A percentile compares a stretch with the other conserved stretches of the same genome.
phyloP scores from a whole-genome alignment of 2,113 vertebrate species.

The Coregonus clupeaformis region DNA sequence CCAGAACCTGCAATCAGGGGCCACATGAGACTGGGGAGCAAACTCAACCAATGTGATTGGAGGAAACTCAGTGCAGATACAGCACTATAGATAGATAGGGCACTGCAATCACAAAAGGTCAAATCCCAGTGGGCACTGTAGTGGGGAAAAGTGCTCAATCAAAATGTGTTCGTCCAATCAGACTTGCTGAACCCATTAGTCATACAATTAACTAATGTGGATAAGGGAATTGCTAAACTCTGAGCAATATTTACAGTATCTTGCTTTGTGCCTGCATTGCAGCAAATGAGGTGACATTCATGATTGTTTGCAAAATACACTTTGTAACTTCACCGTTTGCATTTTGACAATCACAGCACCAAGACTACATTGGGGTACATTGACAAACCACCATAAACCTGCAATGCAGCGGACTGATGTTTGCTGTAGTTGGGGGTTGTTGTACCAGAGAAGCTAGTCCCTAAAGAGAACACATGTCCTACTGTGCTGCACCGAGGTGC shows the following conservation, averaged over 20 bases:
- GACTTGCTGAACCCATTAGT: constrained; percentile 43
- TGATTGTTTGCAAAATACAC: not conserved
- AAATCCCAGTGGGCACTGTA: constrained; percentile 10
- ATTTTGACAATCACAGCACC: too few relatives aligned
- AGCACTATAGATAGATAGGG: not conserved
- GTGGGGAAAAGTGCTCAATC: constrained; percentile 22
- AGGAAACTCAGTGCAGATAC: not conserved
- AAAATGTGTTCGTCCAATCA: constrained; percentile 16
- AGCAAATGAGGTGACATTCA: not conserved
- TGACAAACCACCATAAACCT: not conserved
- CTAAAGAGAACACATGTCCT: too few relatives aligned
- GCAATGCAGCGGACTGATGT: not conserved
- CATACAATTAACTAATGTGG: constrained; percentile 31
- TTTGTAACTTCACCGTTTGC: too few relatives aligned
- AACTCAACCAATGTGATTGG: not conserved
- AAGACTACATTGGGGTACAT: not conserved
- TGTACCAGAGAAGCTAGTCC: not conserved
- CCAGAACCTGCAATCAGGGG: not conserved
- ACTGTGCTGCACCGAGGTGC: not conserved
- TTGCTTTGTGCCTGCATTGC: not conserved
- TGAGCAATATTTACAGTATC: not conserved
- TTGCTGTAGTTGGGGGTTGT: not conserved
- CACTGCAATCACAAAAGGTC: constrained; percentile 28
- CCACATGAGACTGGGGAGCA: not conserved
- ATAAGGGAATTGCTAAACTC: constrained; percentile 28